These are phyloP conservation scores for Heliconius melpomene DNA, from an alignment of 1,140 invertebrate genomes.

Conservation along the genomic window DNA sequence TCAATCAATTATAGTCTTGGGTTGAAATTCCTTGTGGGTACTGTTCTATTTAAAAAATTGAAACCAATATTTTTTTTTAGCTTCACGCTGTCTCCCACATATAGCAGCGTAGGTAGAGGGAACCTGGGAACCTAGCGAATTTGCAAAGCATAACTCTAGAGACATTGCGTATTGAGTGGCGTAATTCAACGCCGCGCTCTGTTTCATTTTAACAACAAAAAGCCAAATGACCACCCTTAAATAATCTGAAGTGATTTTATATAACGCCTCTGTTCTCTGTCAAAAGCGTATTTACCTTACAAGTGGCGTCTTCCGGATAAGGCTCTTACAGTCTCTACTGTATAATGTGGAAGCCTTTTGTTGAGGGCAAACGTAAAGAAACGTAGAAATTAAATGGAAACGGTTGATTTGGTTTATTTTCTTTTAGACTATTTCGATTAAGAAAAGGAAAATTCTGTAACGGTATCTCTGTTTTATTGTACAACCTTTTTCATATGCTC, in stretches of 20 bases:
- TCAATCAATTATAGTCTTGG: background rate
- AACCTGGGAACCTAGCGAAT: background rate
- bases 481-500: too few relatives aligned
- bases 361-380: slow-evolving; percentile 45
- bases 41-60: too few relatives aligned
- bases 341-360: slow-evolving; percentile 74
- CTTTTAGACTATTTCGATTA: too few relatives aligned
- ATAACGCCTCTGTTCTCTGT: slow-evolving; percentile 47
- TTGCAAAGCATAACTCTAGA: background rate
- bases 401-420: background rate
- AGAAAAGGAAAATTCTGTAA: too few relatives aligned
- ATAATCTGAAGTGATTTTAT: slow-evolving; percentile 43
- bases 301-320: slow-evolving; percentile 76
- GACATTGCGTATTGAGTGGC: background rate
- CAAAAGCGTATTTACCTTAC: slow-evolving; percentile 71
- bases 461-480: too few relatives aligned
- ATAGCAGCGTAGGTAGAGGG: background rate
- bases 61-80: too few relatives aligned
- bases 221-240: slow-evolving; percentile 19
- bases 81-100: too few relatives aligned
- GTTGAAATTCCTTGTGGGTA: too few relatives aligned
- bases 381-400: slow-evolving; percentile 15
- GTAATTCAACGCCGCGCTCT: background rate
- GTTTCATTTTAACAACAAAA: background rate
- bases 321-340: slow-evolving; percentile 62